Conservation (phyloP, 2,113 vertebrate genomes). For the Pan troglodytes region DNA sequence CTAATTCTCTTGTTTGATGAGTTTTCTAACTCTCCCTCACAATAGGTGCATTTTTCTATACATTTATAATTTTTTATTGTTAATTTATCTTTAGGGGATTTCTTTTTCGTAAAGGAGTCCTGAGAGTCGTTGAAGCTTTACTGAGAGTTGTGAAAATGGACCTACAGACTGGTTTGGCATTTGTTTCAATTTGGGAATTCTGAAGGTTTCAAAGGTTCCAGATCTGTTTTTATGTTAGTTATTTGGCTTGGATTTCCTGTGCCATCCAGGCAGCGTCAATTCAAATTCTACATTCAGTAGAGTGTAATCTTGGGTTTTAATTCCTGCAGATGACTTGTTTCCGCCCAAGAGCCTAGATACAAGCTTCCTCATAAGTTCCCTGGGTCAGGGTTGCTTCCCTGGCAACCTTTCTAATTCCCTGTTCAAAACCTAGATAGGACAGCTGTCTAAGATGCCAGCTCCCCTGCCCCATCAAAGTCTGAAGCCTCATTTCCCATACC, state of each 20-base stretch:
- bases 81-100: neutral
- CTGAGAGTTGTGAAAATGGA: conserved; percentile 1
- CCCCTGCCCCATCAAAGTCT: neutral
- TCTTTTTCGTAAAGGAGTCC: neutral
- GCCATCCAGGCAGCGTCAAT: neutral
- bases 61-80: neutral
- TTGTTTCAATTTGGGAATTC: neutral
- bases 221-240: neutral
- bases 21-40: conserved; percentile 3
- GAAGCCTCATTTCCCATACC: neutral
- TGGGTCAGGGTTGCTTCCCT: neutral
- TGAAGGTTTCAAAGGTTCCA: neutral
- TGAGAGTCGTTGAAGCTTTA: neutral
- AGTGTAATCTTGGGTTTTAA: neutral
- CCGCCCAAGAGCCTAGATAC: neutral
- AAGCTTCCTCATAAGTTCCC: neutral
- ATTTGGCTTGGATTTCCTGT: neutral
- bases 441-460: neutral
- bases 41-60: neutral
- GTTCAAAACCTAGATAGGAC: neutral
- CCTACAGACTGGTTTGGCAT: neutral
- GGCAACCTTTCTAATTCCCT: neutral
- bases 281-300: neutral
- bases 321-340: conserved; percentile 1
- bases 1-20: neutral